Base-by-base conservation (phyloP, 2,888 invertebrate genomes). In the Thecophora atra region DNA sequence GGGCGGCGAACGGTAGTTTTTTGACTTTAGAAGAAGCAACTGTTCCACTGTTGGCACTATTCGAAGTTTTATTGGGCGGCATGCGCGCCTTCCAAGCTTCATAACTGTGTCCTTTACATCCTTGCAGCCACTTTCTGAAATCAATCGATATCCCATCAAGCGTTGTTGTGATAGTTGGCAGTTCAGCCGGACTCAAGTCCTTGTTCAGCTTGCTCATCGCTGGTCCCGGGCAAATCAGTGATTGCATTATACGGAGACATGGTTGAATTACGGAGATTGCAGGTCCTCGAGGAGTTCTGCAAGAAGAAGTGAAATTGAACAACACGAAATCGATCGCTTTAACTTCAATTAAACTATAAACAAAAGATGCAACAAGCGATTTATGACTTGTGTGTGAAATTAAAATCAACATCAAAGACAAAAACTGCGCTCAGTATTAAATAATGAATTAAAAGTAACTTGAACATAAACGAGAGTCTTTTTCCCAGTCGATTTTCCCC, bases 181-280 rank as follows among this genome's bases (percentile, higher is more conserved):
- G 77, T 24, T 89, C 88, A 17, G 89, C 89, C 0, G 88, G 85
- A 17, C 87, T 85, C 75, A 89, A 87, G 77, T 89, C 89, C 80
- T 89, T 89, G 78, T 89, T 88, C 65, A 88, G 87, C 80, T 89
- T 90, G 8, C 88, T 88, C 6, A 86, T 82, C 0, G 89, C 89
- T 72, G 89, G 87, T 13, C 89, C 88, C 0, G 92, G 92, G 78
- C 91, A 91, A 84, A 97, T 94, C 17, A 96, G 87, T 74, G 91
- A 91, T 80, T 95, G 94, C 85, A 98, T 90, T 78, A 98, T 97
- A 78, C 96, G 93, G 75, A 98, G 88, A 85, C 98, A 98, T 0
- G 98, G 98, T 76, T 98, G 88, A 75, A 97, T 94, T 21, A 98
- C 93, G 74, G 95, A 94, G 0, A 98, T 95, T 68, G 94, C 92